phyloP scores from a whole-genome alignment of 2,797 vertebrate genomes.

The Fringilla coelebs region DNA sequence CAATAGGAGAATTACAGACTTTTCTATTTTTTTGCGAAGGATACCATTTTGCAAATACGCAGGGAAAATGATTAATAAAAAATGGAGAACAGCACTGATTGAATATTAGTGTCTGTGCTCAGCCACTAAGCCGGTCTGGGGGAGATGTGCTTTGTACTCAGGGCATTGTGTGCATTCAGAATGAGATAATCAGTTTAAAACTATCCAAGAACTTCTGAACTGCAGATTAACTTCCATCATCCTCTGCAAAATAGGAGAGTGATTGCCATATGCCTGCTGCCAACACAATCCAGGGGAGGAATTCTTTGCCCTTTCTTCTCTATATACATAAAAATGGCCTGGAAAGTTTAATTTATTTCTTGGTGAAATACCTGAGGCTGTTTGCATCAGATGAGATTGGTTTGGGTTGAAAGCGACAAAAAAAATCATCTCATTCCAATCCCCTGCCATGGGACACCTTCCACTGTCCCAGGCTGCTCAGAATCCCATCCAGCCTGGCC shows the following conservation, averaged over 20 bases:
- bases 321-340: neutral
- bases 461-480: neutral
- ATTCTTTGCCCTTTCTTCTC: neutral
- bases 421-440: neutral
- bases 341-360: neutral
- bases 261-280: neutral
- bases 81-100: neutral
- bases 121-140: neutral
- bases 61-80: slow-evolving; percentile 12
- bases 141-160: neutral
- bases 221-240: slow-evolving; percentile 9
- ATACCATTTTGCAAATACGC: neutral
- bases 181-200: slow-evolving; percentile 37
- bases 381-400: neutral
- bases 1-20: neutral
- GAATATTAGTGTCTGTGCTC: neutral
- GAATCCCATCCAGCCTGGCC: fast-evolving
- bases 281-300: neutral
- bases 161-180: neutral
- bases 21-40: neutral
- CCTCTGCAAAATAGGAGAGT: neutral
- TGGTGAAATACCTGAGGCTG: neutral
- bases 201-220: neutral
- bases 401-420: neutral
- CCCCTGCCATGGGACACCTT: fast-evolving